Base-by-base conservation (phyloP, 2,797 vertebrate species). In the Sebastes variabilis region DNA sequence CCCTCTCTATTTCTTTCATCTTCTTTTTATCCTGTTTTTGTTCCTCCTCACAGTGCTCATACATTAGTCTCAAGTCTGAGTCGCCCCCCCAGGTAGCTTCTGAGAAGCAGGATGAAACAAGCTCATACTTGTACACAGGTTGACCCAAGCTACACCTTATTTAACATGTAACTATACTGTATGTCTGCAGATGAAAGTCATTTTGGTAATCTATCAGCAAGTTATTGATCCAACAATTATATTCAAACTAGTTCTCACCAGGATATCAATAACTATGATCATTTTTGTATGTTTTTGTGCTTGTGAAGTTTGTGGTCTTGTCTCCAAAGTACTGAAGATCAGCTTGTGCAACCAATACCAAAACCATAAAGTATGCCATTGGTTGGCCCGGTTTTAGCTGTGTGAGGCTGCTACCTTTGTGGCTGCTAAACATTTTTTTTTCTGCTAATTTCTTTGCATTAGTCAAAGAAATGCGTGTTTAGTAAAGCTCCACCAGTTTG, bases 21-120 rank as follows among this genome's bases (percentile, higher is more conserved):
- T 6, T 54, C 34, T 66, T 83, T 66, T 66, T 73, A 80, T 80
- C 46, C 73, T 13, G 22, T 84, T 64, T 82, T 82, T 77, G 27
- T 86, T 80, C 64, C 66, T 65, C 36, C 42, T 46, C 36, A 24
- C 7, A 36, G 66, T 34, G 8, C 62, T 76, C 13, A 2, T 79
- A 62, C 81, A 84, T 82, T 74, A 86, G 66, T 68, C 55, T 73
- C n/a, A 65, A 62, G 22, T 64, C 67, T 49, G 60, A 84, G 75
- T 62, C 32, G 70, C 25, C 66, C 59, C 73, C 80, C 25, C 49
- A 71, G 88, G 82, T 85, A 69, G 72, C 60, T 66, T 70, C 2
- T 32, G 59, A 61, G 62, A 24, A 80, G 89, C 82, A 66, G 69
- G 84, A 79, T 72, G 20, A 61, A 83, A 89, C 82, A 75, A 69